phyloP scores from a whole-genome alignment of 2,888 invertebrate species.

The Mechanitis mazaeus region DNA sequence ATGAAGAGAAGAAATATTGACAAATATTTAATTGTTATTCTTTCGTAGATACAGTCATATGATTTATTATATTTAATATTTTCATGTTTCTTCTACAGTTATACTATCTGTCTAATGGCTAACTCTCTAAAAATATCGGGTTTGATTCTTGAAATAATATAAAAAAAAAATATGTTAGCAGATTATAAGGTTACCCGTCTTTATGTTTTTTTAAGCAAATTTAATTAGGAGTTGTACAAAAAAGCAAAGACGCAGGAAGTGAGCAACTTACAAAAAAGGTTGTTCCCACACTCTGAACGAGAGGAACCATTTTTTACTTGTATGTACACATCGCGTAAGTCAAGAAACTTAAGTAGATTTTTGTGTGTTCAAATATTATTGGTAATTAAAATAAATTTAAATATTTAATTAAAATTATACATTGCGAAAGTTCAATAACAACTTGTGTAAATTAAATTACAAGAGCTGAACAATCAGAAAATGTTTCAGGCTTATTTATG shows the following conservation, averaged over 20 bases:
- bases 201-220: background rate
- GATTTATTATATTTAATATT: no score
- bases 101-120: no score
- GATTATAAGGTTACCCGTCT: background rate
- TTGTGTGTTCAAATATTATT: background rate
- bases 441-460: slow-evolving; percentile 16
- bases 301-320: background rate
- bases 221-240: background rate
- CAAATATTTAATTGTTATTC: no score
- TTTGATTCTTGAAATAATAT: no score
- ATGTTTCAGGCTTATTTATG: slow-evolving; percentile 12
- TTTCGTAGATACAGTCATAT: no score
- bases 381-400: background rate
- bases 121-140: no score
- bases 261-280: background rate
- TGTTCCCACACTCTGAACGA: background rate
- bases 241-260: background rate
- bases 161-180: no score
- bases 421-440: background rate
- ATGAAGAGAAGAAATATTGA: background rate
- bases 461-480: slow-evolving; percentile 7
- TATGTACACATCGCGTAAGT: no score
- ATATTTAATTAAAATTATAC: no score
- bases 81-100: no score
- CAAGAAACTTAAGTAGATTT: background rate